Evolutionary conservation across 2,113 vertebrate species (phyloP).

Genomic region (Macquaria ambigua): DNA sequence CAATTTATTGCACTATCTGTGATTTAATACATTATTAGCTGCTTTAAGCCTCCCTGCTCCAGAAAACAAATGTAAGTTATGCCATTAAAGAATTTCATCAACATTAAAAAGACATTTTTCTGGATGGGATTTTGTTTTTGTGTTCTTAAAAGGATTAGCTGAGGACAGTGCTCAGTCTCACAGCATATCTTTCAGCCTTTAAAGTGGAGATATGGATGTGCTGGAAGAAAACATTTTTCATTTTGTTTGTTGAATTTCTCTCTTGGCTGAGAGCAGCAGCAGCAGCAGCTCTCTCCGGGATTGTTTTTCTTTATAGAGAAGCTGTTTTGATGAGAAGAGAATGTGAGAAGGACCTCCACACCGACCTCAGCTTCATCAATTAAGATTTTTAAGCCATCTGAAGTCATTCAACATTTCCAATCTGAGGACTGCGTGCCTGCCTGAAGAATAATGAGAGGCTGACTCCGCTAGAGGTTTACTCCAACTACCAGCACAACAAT

Average conservation of each 20-base stretch:
- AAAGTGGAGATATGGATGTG: constrained; percentile 11
- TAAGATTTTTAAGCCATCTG: constrained; percentile 34
- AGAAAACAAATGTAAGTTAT: not conserved
- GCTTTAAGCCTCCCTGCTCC: not conserved
- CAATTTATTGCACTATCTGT: constrained; percentile 1
- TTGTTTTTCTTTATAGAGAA: constrained; percentile 19
- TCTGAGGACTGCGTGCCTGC: constrained; percentile 12
- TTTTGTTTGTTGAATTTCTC: constrained; percentile 14
- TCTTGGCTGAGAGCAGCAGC: constrained; percentile 13
- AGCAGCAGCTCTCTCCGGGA: constrained; percentile 6
- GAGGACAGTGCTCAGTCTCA: constrained; percentile 17
- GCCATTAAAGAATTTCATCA: not conserved
- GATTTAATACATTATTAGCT: constrained; percentile 6
- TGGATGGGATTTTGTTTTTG: not conserved
- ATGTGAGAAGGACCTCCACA: constrained; percentile 33
- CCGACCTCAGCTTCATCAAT: constrained; percentile 46
- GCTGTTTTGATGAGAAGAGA: constrained; percentile 33
- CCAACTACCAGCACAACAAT: constrained; percentile 29
- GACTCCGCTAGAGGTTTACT: constrained; percentile 41
- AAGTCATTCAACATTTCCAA: constrained; percentile 49
- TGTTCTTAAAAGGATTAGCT: constrained; percentile 9
- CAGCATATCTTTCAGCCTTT: constrained; percentile 18
- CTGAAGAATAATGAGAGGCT: constrained; percentile 56
- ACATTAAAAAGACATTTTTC: constrained; percentile 4
- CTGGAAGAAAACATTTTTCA: constrained; percentile 15